A percentile compares a stretch with the other conserved stretches of the same genome.
Evolutionary conservation across 64 coral and sea anemone species (phyloP).

Genomic region (Acropora yongei): DNA sequence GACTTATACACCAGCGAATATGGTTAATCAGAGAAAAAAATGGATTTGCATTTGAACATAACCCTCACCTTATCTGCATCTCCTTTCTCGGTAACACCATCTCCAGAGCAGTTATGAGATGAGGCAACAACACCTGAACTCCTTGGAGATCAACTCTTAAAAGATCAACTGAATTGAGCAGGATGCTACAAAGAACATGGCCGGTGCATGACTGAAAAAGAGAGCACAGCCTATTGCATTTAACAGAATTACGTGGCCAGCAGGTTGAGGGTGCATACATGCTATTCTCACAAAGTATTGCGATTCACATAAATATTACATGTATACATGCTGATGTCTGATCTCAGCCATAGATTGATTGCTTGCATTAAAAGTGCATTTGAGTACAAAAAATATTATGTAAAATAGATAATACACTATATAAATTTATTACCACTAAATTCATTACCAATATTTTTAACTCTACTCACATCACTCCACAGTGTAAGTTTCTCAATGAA

Average conservation of each 20-base stretch:
- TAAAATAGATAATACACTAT: too few species aligned
- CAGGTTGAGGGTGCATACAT: too few species aligned
- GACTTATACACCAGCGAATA: too few species aligned
- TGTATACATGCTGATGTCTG: background rate
- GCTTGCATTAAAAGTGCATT: too few species aligned
- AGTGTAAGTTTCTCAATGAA: too few species aligned
- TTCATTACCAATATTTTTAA: too few species aligned
- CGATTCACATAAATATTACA: background rate
- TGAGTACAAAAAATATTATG: too few species aligned
- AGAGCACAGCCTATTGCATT: background rate
- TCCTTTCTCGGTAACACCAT: constrained; percentile 87
- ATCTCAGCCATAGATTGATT: too few species aligned
- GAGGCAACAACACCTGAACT: constrained; percentile 89
- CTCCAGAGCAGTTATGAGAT: constrained; percentile 90
- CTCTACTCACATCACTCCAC: background rate
- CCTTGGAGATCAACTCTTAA: constrained; percentile 92
- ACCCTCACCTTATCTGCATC: constrained; percentile 58
- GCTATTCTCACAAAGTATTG: too few species aligned
- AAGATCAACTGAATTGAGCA: constrained; percentile 89
- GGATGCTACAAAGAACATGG: constrained; percentile 93
- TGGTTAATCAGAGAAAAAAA: too few species aligned
- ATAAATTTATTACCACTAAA: too few species aligned
- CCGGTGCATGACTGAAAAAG: constrained; percentile 79
- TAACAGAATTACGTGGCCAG: too few species aligned
- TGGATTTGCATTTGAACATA: background rate